phyloP scores from a whole-genome alignment of 2,113 vertebrate species.

The Pteruthius melanotis region DNA sequence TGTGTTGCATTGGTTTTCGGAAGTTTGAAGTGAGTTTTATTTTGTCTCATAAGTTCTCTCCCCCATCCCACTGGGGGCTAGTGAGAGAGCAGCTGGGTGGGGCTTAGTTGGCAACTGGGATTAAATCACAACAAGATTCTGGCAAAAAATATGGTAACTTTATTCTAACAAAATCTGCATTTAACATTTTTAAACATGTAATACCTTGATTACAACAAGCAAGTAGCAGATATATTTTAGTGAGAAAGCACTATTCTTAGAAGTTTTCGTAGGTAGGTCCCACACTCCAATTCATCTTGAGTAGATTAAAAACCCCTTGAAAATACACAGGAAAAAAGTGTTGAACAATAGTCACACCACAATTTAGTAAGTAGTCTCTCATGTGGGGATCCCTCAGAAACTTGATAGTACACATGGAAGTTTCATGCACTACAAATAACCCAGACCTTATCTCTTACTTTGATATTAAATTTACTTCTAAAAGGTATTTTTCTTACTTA shows the following conservation, averaged over 20 bases:
- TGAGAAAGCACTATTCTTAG: not conserved
- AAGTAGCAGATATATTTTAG: not conserved
- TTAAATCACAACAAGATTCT: not conserved
- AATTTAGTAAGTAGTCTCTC: not conserved
- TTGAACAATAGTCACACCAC: not conserved
- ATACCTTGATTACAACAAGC: not conserved
- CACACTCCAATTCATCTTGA: not conserved
- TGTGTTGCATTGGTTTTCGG: not conserved
- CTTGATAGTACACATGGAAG: not conserved
- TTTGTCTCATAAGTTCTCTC: not conserved
- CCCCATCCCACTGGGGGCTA: not conserved
- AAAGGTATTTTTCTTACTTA: not conserved
- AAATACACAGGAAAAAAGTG: not conserved
- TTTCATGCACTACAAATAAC: not conserved
- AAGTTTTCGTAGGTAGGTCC: not conserved
- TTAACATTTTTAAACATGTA: not conserved
- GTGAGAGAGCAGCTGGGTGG: not conserved
- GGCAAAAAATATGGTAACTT: not conserved
- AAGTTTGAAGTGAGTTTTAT: not conserved
- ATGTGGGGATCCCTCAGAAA: not conserved
- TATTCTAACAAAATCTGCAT: not conserved
- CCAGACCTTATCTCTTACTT: not conserved
- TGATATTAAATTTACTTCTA: not conserved
- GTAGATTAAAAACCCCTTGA: not conserved
- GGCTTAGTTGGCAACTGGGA: not conserved